Conservation (phyloP, 2,888 invertebrate genomes). For the Caenorhabditis sinica region DNA sequence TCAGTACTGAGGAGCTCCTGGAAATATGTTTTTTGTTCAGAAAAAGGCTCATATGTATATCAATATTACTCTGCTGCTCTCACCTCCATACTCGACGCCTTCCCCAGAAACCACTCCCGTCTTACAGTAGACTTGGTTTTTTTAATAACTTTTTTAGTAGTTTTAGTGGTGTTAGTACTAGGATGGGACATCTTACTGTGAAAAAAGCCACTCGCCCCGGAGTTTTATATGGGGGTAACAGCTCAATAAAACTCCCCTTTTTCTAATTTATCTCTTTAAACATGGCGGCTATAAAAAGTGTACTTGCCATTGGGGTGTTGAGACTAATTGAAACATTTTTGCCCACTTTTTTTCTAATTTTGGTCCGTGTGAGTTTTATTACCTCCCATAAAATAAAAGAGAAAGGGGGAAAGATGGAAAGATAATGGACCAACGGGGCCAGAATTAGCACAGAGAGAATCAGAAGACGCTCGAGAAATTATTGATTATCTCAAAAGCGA, state of each 20-base stretch:
- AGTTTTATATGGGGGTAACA: background rate
- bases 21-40: no score
- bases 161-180: background rate
- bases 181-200: background rate
- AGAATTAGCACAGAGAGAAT: background rate
- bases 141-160: background rate
- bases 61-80: no score
- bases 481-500: no score
- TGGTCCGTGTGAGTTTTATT: slow-evolving; percentile 12
- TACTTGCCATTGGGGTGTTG: background rate
- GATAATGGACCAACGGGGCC: background rate
- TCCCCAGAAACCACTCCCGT: slow-evolving; percentile 23
- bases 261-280: background rate
- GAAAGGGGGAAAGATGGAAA: no score
- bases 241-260: background rate
- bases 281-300: background rate
- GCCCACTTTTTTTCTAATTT: background rate
- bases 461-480: no score
- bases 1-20: slow-evolving; percentile 57
- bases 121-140: slow-evolving; percentile 11
- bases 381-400: slow-evolving; percentile 14
- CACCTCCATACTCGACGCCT: slow-evolving; percentile 12
- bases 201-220: background rate
- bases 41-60: background rate
- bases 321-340: background rate